Conservation (phyloP, 1,140 invertebrate genomes). For the Zaprionus gabonicus region DNA sequence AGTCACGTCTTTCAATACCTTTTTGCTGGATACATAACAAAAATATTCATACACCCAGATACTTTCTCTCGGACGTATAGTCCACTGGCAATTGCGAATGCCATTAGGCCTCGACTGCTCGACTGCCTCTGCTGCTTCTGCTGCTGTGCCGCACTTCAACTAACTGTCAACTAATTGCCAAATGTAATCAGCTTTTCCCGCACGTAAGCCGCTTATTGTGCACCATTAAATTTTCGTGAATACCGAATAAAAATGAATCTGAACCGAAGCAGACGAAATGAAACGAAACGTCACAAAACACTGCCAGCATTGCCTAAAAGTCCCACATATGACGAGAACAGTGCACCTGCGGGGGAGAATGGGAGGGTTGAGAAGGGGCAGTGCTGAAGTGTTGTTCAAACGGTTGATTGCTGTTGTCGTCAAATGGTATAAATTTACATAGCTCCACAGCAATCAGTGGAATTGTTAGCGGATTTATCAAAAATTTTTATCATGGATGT, state of each 20-base stretch:
- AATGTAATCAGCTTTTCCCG: conserved; percentile 76
- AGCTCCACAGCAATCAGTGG: conserved; percentile 16
- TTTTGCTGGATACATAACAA: not conserved
- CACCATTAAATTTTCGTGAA: conserved; percentile 70
- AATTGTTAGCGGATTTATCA: conserved; percentile 36
- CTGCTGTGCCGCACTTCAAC: conserved; percentile 25
- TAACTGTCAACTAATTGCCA: conserved; percentile 76
- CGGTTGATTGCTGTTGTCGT: conserved; percentile 2
- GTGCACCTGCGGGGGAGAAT: not conserved
- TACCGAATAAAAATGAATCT: conserved; percentile 57
- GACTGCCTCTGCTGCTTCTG: not conserved
- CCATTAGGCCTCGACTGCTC: conserved; percentile 6
- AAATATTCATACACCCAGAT: conserved; percentile 18
- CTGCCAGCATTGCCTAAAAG: conserved; percentile 9
- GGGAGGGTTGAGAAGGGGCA: not conserved
- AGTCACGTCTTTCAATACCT: conserved; percentile 27
- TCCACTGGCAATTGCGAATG: not conserved
- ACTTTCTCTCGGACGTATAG: not conserved
- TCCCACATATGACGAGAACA: conserved; percentile 38
- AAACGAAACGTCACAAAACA: conserved; percentile 10
- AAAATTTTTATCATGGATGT: conserved; percentile 7
- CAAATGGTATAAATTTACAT: conserved; percentile 12
- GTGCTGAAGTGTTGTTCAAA: not conserved
- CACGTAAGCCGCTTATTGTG: conserved; percentile 77
- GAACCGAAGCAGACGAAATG: conserved; percentile 19